Conservation (phyloP, 2,888 invertebrate species). For the Gandaritis pyraliata region DNA sequence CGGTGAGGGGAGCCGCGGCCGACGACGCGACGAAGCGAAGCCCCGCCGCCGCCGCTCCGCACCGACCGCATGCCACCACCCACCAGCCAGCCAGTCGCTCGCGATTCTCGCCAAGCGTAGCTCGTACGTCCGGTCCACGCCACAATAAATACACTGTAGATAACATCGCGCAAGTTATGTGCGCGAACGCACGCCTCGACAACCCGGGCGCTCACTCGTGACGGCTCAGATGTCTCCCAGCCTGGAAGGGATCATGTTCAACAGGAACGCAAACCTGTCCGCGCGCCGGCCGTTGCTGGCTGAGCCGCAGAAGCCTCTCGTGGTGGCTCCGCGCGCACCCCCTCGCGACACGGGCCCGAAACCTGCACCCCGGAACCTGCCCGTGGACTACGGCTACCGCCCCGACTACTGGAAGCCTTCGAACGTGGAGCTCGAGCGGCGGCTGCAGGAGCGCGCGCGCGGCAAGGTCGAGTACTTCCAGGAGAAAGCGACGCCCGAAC, state of each 20-base stretch:
- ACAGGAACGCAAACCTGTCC: slow-evolving; percentile 79
- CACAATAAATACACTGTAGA: slow-evolving; percentile 44
- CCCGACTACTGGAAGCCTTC: slow-evolving; percentile 79
- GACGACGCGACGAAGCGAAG: slow-evolving; percentile 40
- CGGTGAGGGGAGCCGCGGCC: slow-evolving; percentile 66
- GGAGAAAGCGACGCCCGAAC: slow-evolving; percentile 76
- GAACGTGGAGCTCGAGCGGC: slow-evolving; percentile 77
- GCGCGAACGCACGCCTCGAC: slow-evolving; percentile 72
- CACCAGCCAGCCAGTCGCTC: slow-evolving; percentile 51
- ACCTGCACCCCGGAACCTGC: slow-evolving; percentile 66
- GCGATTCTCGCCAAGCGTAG: slow-evolving; percentile 54
- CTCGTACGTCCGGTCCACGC: slow-evolving; percentile 47
- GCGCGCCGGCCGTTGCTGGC: slow-evolving; percentile 79
- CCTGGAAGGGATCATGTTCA: slow-evolving; percentile 81
- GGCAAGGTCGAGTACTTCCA: slow-evolving; percentile 81
- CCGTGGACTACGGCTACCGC: slow-evolving; percentile 64
- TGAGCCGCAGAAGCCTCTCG: slow-evolving; percentile 77
- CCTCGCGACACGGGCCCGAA: slow-evolving; percentile 73
- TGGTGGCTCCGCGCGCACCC: slow-evolving; percentile 76
- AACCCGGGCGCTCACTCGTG: slow-evolving; percentile 62
- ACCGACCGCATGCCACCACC: not conserved
- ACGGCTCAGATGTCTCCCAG: slow-evolving; percentile 82
- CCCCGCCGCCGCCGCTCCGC: slow-evolving; percentile 39
- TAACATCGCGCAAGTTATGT: slow-evolving; percentile 72
- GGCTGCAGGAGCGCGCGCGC: slow-evolving; percentile 75